These are phyloP conservation scores for Lichenostomus cassidix DNA, from an alignment of 2,113 vertebrate genomes.

Conservation along the genomic window DNA sequence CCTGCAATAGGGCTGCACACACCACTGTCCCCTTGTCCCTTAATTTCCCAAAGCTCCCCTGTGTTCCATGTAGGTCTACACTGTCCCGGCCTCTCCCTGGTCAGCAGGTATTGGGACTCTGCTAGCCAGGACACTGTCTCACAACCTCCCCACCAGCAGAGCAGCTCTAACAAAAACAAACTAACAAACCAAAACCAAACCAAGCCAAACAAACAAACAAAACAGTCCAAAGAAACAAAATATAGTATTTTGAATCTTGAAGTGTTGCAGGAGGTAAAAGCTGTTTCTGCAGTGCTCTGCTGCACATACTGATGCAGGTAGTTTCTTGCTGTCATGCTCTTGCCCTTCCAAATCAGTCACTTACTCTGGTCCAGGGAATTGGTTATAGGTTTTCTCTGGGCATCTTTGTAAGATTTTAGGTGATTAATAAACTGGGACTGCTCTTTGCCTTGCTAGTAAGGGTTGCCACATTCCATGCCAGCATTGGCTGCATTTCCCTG, in stretches of 20 bases:
- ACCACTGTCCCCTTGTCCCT: neutral
- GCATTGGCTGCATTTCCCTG: neutral
- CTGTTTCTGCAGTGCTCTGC: neutral
- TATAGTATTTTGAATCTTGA: neutral
- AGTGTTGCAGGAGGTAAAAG: neutral
- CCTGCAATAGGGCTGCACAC: rapidly evolving
- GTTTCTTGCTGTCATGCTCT: neutral
- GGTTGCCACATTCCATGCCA: neutral
- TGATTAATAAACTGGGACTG: neutral
- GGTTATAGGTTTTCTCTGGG: neutral
- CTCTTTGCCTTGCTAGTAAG: neutral
- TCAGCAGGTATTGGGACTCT: neutral
- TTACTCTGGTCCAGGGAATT: neutral
- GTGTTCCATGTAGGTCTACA: neutral
- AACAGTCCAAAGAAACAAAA: neutral
- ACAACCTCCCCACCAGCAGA: neutral
- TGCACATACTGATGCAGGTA: neutral
- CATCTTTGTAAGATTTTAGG: neutral
- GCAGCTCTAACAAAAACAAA: neutral
- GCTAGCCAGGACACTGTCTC: too few species aligned
- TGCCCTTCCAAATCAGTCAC: neutral
- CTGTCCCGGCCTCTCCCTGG: neutral
- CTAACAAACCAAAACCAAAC: neutral
- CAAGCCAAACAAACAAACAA: neutral
- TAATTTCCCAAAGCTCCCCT: neutral